Evolutionary conservation across 2,888 invertebrate species (phyloP), one percentile per base, ranked within the genome.

Genomic region (Drosophila acutilabella): DNA sequence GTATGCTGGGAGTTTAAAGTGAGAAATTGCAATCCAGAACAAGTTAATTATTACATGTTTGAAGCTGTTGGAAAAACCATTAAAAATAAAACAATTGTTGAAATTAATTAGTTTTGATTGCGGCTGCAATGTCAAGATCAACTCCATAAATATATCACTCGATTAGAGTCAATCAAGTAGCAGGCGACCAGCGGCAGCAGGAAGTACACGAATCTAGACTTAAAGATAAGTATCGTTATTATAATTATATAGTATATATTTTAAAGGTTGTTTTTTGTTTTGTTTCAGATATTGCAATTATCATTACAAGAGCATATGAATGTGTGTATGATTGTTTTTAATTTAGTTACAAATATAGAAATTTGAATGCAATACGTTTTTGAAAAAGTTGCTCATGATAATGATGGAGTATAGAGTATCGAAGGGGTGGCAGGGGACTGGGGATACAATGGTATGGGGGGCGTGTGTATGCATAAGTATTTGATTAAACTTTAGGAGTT

Each of bases 211-310:
- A 47, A 57, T 57, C 45, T 6, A 47, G 18, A 23, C 18, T 11
- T 54, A 45, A 14, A 47, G 38, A 52, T 71, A 36, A 48, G 38
- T 38, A 36, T 42, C 14, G 40, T 48, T 47, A 33, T 40, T 47
- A 54, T 61, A 18, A 42, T 33, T 59, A 33, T 60, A 67, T 71
- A 71, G 48, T 59, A 62, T 59, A 47, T 60, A 50, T 65, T 59
- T 52, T 42, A 62, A 40, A 47, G 54, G 47, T 53, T 53, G 36
- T 36, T 36, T 36, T 36, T 7, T n/a, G n/a, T 59, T 53, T 51
- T 68, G 56, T 71, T 54, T 65, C 52, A 61, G 61, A 44, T 77
- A 77, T 65, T 77, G 72, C 50, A 73, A 75, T 73, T 75, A 57
- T 33, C 40, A 47, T 52, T 42, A 23, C 16, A 30, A 41, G 44